Evolutionary conservation across 2,888 invertebrate species (phyloP).

Genomic region (Plagodis pulveraria): DNA sequence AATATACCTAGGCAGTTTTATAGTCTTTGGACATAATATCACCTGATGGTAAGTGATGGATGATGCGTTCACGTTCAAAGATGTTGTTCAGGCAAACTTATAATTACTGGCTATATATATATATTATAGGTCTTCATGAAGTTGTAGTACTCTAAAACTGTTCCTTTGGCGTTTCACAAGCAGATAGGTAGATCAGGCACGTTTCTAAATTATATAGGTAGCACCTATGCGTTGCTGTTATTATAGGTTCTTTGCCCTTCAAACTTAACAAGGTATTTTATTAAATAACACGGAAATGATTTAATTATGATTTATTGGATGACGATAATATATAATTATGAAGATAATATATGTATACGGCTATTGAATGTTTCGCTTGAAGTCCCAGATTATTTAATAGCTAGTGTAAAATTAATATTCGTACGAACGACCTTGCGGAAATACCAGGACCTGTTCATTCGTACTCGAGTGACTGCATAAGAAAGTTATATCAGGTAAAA

Average conservation of each 20-base stretch:
- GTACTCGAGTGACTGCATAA: conserved; percentile 18
- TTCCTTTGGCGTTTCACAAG: conserved; percentile 13
- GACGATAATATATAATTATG: background rate
- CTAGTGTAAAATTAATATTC: conserved; percentile 7
- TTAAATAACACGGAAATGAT: conserved; percentile 20
- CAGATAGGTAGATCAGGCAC: conserved; percentile 2
- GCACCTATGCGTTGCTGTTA: conserved; percentile 4
- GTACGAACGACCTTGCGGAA: conserved; percentile 19
- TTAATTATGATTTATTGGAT: conserved; percentile 19
- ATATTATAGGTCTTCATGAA: no score
- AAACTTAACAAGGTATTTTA: conserved; percentile 9
- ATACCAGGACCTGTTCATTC: conserved; percentile 6
- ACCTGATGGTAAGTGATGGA: no score
- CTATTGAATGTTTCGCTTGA: no score
- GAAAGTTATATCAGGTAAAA: conserved; percentile 41
- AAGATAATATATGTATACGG: no score
- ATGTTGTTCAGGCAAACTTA: no score
- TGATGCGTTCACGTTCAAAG: no score
- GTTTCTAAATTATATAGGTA: conserved; percentile 1
- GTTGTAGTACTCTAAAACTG: no score
- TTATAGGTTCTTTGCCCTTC: conserved; percentile 15
- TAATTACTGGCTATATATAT: no score
- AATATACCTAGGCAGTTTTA: background rate
- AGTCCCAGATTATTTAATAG: no score
- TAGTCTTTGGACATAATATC: no score